Conservation (phyloP, 2,797 vertebrate genomes). For the Pseudochaenichthys georgianus region DNA sequence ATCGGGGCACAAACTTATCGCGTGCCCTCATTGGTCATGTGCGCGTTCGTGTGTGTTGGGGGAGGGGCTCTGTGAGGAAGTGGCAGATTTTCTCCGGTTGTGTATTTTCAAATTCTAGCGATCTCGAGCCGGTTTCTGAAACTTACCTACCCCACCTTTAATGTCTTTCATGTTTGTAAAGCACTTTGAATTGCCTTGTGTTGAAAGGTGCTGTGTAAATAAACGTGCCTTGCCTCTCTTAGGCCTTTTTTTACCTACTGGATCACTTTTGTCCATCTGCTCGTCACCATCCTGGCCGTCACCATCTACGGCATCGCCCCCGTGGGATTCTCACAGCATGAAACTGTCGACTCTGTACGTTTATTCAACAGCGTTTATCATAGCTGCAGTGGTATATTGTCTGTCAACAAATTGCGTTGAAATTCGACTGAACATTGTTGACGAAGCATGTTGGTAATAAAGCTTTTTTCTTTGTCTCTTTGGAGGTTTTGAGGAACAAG, state of each 20-base stretch:
- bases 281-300: slow-evolving; percentile 94
- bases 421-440: neutral
- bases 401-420: neutral
- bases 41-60: no score
- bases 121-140: no score
- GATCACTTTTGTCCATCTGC: slow-evolving; percentile 97
- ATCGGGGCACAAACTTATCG: no score
- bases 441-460: neutral
- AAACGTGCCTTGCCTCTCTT: no score
- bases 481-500: slow-evolving; percentile 94
- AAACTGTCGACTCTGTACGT: slow-evolving; percentile 97
- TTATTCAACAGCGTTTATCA: neutral
- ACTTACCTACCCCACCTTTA: no score
- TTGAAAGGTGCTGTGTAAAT: no score
- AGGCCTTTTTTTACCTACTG: slow-evolving; percentile 98
- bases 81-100: no score
- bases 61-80: no score
- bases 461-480: neutral
- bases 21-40: no score
- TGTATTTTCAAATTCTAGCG: no score
- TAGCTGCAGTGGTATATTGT: neutral
- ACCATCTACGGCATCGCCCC: slow-evolving; percentile 95
- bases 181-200: no score
- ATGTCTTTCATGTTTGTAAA: no score
- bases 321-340: slow-evolving; percentile 96